phyloP scores from a whole-genome alignment of 2,888 invertebrate genomes.

The Leptopilina syphax region DNA sequence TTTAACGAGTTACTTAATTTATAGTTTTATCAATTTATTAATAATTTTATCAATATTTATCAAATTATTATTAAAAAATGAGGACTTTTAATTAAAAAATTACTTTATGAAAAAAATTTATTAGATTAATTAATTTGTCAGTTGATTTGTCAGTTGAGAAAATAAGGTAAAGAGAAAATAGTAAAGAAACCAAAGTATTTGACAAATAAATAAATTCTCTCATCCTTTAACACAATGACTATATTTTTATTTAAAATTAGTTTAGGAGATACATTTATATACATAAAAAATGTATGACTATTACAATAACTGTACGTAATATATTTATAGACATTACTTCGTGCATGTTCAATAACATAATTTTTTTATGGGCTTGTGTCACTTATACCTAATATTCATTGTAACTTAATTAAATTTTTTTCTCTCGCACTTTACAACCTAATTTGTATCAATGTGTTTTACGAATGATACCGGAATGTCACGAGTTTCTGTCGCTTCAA shows the following conservation, averaged over 20 bases:
- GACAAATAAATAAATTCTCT: slow-evolving; percentile 38
- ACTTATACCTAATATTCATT: slow-evolving; percentile 57
- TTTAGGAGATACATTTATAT: slow-evolving; percentile 76
- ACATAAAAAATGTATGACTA: slow-evolving; percentile 76
- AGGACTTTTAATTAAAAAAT: no score
- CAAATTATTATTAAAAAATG: no score
- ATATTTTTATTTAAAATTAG: slow-evolving; percentile 76
- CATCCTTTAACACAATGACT: slow-evolving; percentile 74
- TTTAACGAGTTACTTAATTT: no score
- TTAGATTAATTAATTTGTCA: no score
- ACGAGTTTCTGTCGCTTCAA: slow-evolving; percentile 62
- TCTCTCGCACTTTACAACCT: slow-evolving; percentile 58
- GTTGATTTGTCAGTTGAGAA: no score
- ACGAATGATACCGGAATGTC: slow-evolving; percentile 74
- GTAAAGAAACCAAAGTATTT: neutral
- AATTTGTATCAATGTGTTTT: slow-evolving; percentile 67
- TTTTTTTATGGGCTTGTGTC: slow-evolving; percentile 58
- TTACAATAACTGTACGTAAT: slow-evolving; percentile 72
- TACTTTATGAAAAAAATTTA: no score
- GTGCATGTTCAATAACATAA: slow-evolving; percentile 70
- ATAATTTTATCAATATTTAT: no score
- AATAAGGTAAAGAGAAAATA: no score
- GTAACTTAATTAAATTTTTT: slow-evolving; percentile 44
- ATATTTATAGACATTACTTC: slow-evolving; percentile 66
- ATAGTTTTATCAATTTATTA: no score